Evolutionary conservation across 2,888 invertebrate species (phyloP).

Genomic region (Idaea aversata): DNA sequence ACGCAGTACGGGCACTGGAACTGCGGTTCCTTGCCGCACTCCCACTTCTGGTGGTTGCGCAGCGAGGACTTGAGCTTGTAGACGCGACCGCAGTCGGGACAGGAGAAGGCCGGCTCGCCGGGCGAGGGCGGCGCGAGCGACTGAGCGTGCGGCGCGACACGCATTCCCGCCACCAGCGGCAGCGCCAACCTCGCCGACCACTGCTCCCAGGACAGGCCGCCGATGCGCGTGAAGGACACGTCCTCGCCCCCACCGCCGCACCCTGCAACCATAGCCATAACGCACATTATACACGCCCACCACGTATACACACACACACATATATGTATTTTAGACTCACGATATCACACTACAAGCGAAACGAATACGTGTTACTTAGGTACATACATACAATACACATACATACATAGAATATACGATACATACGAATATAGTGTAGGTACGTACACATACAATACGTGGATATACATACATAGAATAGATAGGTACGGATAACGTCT

Average conservation of each 20-base stretch:
- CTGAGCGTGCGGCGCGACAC: slow-evolving; percentile 35
- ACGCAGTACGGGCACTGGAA: slow-evolving; percentile 91
- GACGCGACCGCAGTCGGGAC: slow-evolving; percentile 90
- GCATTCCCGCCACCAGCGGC: slow-evolving; percentile 80
- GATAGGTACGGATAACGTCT: slow-evolving; percentile 53
- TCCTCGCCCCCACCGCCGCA: slow-evolving; percentile 69
- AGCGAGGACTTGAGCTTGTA: slow-evolving; percentile 93
- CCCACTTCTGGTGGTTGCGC: slow-evolving; percentile 92
- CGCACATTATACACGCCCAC: slow-evolving; percentile 36
- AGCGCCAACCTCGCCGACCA: slow-evolving; percentile 88
- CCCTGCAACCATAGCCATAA: slow-evolving; percentile 55
- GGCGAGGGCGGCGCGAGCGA: slow-evolving; percentile 40
- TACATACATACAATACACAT: slow-evolving; percentile 37
- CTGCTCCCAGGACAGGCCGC: slow-evolving; percentile 85
- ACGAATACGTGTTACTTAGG: slow-evolving; percentile 54
- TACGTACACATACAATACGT: slow-evolving; percentile 21
- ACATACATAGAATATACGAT: slow-evolving; percentile 36
- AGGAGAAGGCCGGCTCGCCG: slow-evolving; percentile 84
- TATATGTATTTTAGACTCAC: slow-evolving; percentile 53
- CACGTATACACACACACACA: slow-evolving; percentile 15
- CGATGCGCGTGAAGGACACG: slow-evolving; percentile 86
- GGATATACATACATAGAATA: slow-evolving; percentile 40
- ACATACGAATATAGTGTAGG: slow-evolving; percentile 31
- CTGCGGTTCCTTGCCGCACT: slow-evolving; percentile 91
- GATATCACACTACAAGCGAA: slow-evolving; percentile 68